phyloP scores from a whole-genome alignment of 2,113 vertebrate genomes.

The Acrocephalus arundinaceus region DNA sequence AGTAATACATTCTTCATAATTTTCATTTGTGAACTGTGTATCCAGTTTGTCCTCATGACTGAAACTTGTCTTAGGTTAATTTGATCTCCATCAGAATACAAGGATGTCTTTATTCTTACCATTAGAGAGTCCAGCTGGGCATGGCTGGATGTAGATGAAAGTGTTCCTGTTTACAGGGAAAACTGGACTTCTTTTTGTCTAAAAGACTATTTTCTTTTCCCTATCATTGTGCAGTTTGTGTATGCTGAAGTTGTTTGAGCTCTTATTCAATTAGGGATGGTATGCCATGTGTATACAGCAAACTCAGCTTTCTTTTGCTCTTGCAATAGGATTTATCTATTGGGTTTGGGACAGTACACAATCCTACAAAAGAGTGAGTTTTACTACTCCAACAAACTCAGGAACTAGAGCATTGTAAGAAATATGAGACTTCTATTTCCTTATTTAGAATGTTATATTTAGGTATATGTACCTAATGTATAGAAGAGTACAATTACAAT shows the following conservation, averaged over 20 bases:
- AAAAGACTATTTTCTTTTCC: not conserved
- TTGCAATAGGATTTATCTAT: not conserved
- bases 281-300: not conserved
- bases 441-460: not conserved
- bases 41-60: not conserved
- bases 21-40: not conserved
- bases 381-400: not conserved
- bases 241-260: not conserved
- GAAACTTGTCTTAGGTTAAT: not conserved
- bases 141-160: slow-evolving; percentile 6
- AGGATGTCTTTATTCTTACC: not conserved
- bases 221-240: not conserved
- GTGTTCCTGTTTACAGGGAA: slow-evolving; percentile 33
- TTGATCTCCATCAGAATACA: not conserved
- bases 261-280: slow-evolving; percentile 9
- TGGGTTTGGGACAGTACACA: not conserved
- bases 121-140: slow-evolving; percentile 19
- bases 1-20: not conserved
- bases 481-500: not conserved
- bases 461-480: not conserved
- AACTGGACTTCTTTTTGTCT: not conserved
- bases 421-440: not conserved
- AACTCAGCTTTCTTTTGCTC: not conserved
- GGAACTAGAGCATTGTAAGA: not conserved
- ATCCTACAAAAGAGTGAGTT: not conserved